Base-by-base conservation (phyloP, 2,888 invertebrate genomes). In the Cheilosia vulpina region DNA sequence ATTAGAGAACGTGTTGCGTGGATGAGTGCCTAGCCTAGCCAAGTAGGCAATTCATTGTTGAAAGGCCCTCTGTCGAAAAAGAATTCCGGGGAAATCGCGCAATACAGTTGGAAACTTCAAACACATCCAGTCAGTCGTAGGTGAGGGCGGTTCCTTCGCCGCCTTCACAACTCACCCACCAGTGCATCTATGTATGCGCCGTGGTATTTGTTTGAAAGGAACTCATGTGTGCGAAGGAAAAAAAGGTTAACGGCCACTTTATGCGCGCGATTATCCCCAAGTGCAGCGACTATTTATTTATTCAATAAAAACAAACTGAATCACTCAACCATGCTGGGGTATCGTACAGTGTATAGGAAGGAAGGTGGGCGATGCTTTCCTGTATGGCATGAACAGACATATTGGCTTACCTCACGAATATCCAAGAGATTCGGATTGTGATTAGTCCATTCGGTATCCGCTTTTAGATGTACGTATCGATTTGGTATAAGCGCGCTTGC, bases 221-320 rank as follows among this genome's bases (percentile, higher is more conserved):
- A 17, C 75, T 71, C 75, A 68, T 34, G 38, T 34, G 52, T 53
- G 60, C 52, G 38, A 43, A 31, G 13, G 57, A n/a, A 34, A 68
- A 77, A 72, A 71, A 60, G 84, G 84, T 84, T 79, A 84, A 84
- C 69, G 80, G 76, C 84, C 84, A 84, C 79, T 84, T 84, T 75
- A 65, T 84, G 63, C 58, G 60, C 58, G 77, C 82, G 65, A 77
- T 77, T 82, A 79, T 84, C 47, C 65, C 78, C 66, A 57, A 83
- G 72, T 83, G 83, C 83, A 83, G 43, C 34, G 27, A 50, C 68
- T 78, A 73, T 68, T 83, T 83, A 78, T 73, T 73, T 73, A 79
- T 84, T 84, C 75, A 84, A 79, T 69, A 71, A 79, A 79, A 71
- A 66, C 43, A 75, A 73, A 43, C 57, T 63, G 63, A 84, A 71